Base-by-base conservation (phyloP, 2,113 vertebrate species). In the Pterophyllum scalare region DNA sequence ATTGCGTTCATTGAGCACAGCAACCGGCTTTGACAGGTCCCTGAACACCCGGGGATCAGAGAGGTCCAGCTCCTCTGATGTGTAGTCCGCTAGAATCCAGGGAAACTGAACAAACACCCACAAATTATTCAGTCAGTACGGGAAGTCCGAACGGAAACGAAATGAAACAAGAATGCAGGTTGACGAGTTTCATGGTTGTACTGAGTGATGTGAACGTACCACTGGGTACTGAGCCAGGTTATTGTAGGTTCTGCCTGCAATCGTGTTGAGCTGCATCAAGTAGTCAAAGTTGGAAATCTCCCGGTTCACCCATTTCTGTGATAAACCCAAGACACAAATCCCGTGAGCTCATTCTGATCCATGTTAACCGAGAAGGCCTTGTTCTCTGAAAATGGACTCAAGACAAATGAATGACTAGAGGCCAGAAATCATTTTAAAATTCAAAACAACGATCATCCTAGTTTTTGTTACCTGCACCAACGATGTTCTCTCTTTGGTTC, bases 211-310 rank as follows among this genome's bases (percentile, higher is more conserved):
- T 33, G 46, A 52, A 92, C 95, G 82, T 96, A 99, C 98, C 96
- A 99, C 98, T 64, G 98, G 98, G 92, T 99, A 99, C 87, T 99
- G 98, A 35, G 98, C 96, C 88, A 99, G 96, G 90, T 99, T 94
- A 87, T 99, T 99, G 92, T 99, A 99, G 13, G 98, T 99, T 80
- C 98, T 93, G 89, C 98, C 98, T 65, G 98, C 98, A 77, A 99
- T 98, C 22, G 98, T 99, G 95, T 99, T 99, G 80, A 99, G 95
- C 80, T 99, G 98, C 95, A 99, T 98, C 95, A 99, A 94, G 91
- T 99, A 99, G 92, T 99, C 98, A 80, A 99, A 99, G 94, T 99
- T 99, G 82, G 98, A 97, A 92, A 99, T 98, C 84, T 99, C 98
- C 87, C 97, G 95, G 90, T 98, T 99, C 81, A 99, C 97, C 98